A percentile compares a stretch with the other conserved stretches of the same genome.
Conservation (phyloP, 2,113 vertebrate genomes). For the Brienomyrus brachyistius region DNA sequence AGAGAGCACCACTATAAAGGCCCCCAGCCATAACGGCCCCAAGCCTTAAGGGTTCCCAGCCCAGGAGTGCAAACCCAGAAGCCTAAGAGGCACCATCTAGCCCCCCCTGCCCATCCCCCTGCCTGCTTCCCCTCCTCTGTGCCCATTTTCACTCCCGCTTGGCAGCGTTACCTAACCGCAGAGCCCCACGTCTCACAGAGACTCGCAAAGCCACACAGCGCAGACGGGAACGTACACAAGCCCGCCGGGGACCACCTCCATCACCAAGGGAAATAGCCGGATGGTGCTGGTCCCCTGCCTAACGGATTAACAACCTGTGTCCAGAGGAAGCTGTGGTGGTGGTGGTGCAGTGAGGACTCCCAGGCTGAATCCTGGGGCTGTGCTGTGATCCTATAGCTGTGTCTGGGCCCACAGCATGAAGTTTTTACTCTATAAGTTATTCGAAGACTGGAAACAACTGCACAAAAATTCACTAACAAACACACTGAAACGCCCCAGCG, state of each 20-base stretch:
- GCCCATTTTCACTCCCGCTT: background rate
- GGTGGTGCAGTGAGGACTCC: background rate
- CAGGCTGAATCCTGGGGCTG: background rate
- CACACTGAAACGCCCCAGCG: background rate
- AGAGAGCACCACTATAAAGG: background rate
- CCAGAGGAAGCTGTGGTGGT: background rate
- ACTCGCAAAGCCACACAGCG: background rate
- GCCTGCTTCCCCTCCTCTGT: background rate
- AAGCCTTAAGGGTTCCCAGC: background rate
- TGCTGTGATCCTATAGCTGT: background rate
- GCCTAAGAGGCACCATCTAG: background rate
- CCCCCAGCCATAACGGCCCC: background rate
- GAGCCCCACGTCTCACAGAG: background rate
- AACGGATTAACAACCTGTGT: background rate
- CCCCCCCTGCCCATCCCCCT: background rate
- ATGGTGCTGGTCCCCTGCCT: background rate
- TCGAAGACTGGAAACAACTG: background rate
- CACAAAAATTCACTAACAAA: background rate
- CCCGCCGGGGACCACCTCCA: background rate
- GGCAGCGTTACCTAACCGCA: background rate
- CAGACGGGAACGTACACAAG: background rate
- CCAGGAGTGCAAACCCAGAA: background rate
- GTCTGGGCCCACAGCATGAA: background rate
- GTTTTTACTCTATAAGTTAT: background rate
- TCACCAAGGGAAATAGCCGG: background rate